phyloP scores from a whole-genome alignment of 1,140 invertebrate genomes.

The Ylistrum balloti region DNA sequence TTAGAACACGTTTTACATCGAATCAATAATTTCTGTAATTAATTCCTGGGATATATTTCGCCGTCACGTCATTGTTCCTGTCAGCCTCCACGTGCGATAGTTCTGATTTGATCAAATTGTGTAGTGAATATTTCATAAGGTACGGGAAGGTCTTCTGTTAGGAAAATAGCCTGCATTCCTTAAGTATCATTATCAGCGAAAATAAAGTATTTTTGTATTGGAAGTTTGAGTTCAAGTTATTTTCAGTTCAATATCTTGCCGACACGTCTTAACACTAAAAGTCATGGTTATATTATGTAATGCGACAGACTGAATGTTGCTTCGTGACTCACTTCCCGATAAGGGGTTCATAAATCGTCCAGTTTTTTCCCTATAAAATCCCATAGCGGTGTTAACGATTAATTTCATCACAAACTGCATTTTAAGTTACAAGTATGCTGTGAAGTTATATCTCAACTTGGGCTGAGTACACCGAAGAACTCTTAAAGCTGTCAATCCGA shows the following conservation, averaged over 20 bases:
- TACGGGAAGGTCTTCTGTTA: not conserved
- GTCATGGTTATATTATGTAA: too few relatives aligned
- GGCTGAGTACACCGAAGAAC: not conserved
- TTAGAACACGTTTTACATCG: not conserved
- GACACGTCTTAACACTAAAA: too few relatives aligned
- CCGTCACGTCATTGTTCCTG: not conserved
- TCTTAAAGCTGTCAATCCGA: too few relatives aligned
- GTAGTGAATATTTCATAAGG: not conserved
- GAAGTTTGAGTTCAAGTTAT: too few relatives aligned
- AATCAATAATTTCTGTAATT: conserved; percentile 22
- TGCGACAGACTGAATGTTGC: not conserved
- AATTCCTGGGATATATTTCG: conserved; percentile 15
- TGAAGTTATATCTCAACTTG: not conserved
- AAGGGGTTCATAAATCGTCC: not conserved
- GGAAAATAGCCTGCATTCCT: not conserved
- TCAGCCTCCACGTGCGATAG: not conserved
- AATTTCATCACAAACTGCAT: not conserved
- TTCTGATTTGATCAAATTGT: not conserved
- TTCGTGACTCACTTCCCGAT: not conserved
- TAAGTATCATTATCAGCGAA: not conserved
- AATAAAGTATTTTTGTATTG: too few relatives aligned
- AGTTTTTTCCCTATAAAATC: not conserved
- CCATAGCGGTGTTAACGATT: not conserved
- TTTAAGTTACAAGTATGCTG: not conserved
- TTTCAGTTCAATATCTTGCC: not conserved